Percentiles rank a stretch among this genome's conserved stretches.
Evolutionary conservation across 2,113 vertebrate genomes (phyloP).

Genomic region (Mionectes macconnelli): DNA sequence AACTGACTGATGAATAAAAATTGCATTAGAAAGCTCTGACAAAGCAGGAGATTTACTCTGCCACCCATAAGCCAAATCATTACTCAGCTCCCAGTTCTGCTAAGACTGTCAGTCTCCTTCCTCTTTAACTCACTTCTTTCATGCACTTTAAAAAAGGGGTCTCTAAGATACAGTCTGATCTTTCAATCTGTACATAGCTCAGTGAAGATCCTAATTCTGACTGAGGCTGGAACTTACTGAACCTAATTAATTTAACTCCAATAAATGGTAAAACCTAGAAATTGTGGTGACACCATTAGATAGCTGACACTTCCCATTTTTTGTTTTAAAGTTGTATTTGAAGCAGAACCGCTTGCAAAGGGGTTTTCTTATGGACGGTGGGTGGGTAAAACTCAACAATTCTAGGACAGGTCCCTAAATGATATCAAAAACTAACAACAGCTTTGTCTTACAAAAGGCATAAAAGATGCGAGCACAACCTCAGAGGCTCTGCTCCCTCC

Average conservation of each 20-base stretch:
- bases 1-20: background rate
- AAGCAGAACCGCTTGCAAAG: background rate
- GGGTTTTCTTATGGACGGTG: background rate
- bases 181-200: background rate
- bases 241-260: background rate
- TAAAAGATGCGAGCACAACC: background rate
- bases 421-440: background rate
- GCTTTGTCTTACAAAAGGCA: background rate
- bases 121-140: background rate
- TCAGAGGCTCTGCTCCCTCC: background rate
- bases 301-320: background rate
- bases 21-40: background rate
- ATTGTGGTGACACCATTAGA: background rate
- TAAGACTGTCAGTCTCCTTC: background rate
- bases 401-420: background rate
- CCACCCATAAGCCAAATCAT: background rate
- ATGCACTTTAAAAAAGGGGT: background rate
- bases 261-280: background rate
- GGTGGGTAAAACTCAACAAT: background rate
- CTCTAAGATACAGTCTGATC: background rate
- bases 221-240: background rate
- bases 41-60: background rate
- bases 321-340: background rate
- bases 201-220: background rate
- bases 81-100: background rate